Percentiles rank a stretch among this genome's conserved stretches.
These are phyloP conservation scores for Blomia tropicalis DNA, from an alignment of 2,888 invertebrate genomes.

Conservation along the genomic window DNA sequence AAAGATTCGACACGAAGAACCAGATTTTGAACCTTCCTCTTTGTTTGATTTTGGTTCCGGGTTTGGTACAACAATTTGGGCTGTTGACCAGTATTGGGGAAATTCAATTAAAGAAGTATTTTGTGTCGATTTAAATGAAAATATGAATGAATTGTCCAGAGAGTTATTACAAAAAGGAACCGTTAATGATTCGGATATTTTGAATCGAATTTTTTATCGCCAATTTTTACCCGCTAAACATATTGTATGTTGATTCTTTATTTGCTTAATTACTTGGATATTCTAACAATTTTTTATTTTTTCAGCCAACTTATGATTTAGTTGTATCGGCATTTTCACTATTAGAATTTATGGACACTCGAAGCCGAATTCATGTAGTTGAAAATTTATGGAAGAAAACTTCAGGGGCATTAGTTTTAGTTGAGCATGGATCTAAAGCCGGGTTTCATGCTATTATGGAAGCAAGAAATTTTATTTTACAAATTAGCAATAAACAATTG, in stretches of 20 bases:
- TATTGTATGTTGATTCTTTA: constrained; percentile 36
- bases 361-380: constrained; percentile 51
- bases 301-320: constrained; percentile 53
- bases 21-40: constrained; percentile 53
- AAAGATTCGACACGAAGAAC: constrained; percentile 46
- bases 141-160: constrained; percentile 67
- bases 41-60: constrained; percentile 87
- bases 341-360: constrained; percentile 55
- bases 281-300: constrained; percentile 22
- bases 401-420: constrained; percentile 56
- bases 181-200: constrained; percentile 41
- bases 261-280: constrained; percentile 22
- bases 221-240: constrained; percentile 59
- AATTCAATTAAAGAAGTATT: constrained; percentile 59
- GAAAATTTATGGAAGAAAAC: constrained; percentile 73
- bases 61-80: constrained; percentile 71
- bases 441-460: constrained; percentile 68
- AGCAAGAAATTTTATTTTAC: constrained; percentile 61
- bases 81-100: constrained; percentile 55
- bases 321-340: constrained; percentile 63
- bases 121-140: constrained; percentile 60
- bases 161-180: constrained; percentile 51
- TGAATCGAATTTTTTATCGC: constrained; percentile 52
- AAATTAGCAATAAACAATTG: constrained; percentile 34
- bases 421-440: constrained; percentile 65